Conservation (phyloP, 2,888 invertebrate genomes). For the Himalopsyche tibetana region DNA sequence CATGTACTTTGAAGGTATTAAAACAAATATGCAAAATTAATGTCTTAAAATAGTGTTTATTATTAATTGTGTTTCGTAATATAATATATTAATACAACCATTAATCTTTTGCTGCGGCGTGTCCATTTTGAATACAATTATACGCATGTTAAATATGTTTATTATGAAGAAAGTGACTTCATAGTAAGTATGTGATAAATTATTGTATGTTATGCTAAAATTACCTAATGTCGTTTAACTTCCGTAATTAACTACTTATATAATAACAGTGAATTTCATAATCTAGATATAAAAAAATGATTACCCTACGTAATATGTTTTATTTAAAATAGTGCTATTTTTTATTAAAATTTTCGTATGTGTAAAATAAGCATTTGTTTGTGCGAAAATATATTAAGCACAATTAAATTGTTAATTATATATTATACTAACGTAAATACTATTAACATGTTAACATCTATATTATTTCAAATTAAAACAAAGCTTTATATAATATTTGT, state of each 20-base stretch:
- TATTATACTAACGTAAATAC: too few relatives aligned
- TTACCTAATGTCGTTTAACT: conserved; percentile 2
- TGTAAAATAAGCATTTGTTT: too few relatives aligned
- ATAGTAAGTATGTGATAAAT: conserved; percentile 10
- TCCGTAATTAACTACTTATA: not conserved
- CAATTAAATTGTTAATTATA: too few relatives aligned
- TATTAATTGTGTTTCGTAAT: not conserved
- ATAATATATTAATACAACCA: not conserved
- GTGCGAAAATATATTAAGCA: too few relatives aligned
- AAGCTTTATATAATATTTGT: too few relatives aligned
- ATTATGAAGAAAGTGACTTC: conserved; percentile 19
- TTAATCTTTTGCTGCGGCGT: not conserved
- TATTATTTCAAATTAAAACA: too few relatives aligned
- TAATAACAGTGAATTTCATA: not conserved
- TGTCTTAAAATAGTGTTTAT: not conserved
- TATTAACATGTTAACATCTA: too few relatives aligned
- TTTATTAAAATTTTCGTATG: too few relatives aligned
- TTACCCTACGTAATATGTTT: not conserved
- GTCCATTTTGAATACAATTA: not conserved
- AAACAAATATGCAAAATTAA: not conserved
- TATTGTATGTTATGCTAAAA: not conserved
- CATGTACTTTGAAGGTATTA: too few relatives aligned
- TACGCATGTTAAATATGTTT: not conserved
- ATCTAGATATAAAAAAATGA: not conserved
- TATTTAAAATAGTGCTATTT: too few relatives aligned